Base-by-base conservation (phyloP, 2,888 invertebrate species). In the Fissipunctia ypsillon region DNA sequence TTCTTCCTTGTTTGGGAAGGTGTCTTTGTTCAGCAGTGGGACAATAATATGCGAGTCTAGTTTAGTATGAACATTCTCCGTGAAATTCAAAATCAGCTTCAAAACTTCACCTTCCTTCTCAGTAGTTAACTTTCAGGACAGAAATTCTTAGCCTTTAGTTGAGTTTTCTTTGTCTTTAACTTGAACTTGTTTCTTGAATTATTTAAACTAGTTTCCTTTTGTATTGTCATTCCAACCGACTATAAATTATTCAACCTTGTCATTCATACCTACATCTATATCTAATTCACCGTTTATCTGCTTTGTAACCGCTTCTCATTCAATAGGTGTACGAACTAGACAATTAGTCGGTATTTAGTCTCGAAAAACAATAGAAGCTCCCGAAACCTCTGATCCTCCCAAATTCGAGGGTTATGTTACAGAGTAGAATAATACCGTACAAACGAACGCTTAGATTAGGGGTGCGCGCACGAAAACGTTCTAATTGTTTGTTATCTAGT, bases 401-500 rank as follows among this genome's bases (percentile, higher is more conserved):
- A 73, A 89, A 88, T 88, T 88, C 86, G 84, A 89, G 88, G 88
- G 87, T 88, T 87, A 88, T 88, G 87, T 89, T 87, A 88, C 89
- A 86, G 82, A 78, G 85, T 79, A 88, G 85, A 88, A 87, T 85
- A 87, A 87, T 84, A 35, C 86, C 76, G 65, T 75, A 82, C 76
- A 85, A 80, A 79, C 81, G 80, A 80, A 87, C 86, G 83, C 87
- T 72, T 86, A 91, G 90, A 92, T 92, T 92, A 91, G 88, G 89
- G 87, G 78, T 86, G 83, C 76, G 81, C 84, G 86, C 89, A 88
- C 88, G 91, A 89, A 89, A 89, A 88, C 88, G 87, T 85, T 89
- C 91, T 93, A 93, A 93, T 93, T 93, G 92, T 93, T 90, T 90
- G 91, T 89, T 91, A 91, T 90, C 91, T 90, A 83, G 84, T 84